Evolutionary conservation across 2,113 vertebrate species (phyloP).

Genomic region (Amazona vittata): DNA sequence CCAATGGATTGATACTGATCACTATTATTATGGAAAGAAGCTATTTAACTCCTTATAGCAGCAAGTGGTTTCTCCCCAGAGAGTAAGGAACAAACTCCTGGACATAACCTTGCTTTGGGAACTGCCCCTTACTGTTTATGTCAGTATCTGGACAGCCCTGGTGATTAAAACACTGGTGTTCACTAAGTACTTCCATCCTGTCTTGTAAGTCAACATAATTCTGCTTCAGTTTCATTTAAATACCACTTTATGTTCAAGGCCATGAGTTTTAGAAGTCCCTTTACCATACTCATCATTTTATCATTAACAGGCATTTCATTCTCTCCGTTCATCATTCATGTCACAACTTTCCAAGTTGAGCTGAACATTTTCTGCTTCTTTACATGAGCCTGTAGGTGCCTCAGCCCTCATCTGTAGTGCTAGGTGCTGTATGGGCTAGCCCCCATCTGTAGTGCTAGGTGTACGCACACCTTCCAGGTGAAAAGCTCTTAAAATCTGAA

Average conservation of each 20-base stretch:
- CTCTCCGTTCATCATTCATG: not conserved
- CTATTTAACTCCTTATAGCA: not conserved
- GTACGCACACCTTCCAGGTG: not conserved
- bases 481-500: not conserved
- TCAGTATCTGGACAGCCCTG: not conserved
- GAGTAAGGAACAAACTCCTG: not conserved
- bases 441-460: not conserved
- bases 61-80: not conserved
- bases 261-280: not conserved
- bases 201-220: not conserved
- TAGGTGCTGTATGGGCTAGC: not conserved
- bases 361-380: not conserved
- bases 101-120: not conserved
- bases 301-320: not conserved
- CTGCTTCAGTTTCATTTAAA: not conserved
- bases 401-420: not conserved
- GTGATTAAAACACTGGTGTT: not conserved
- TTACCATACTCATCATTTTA: not conserved
- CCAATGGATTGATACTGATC: not conserved
- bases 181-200: not conserved
- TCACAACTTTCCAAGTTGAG: not conserved
- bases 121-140: not conserved
- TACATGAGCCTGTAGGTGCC: not conserved
- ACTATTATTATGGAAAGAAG: not conserved
- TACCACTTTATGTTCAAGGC: not conserved